Evolutionary conservation across 2,888 invertebrate species (phyloP).

Genomic region (Troilus luridus): DNA sequence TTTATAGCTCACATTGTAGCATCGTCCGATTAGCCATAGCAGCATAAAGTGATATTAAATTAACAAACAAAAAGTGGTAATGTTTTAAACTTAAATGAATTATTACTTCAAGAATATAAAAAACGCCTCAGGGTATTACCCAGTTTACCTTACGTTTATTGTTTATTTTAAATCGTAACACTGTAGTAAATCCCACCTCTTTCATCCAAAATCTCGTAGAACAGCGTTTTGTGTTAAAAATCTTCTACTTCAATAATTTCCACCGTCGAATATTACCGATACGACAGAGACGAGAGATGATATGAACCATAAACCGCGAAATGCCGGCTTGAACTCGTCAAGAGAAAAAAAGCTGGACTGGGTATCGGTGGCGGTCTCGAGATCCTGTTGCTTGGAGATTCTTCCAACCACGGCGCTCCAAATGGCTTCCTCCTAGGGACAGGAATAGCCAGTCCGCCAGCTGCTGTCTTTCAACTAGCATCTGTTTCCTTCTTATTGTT

Average conservation of each 20-base stretch:
- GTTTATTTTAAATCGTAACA: neutral
- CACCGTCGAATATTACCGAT: neutral
- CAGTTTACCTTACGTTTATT: neutral
- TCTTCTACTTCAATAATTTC: neutral
- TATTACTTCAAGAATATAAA: no score
- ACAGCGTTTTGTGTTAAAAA: neutral
- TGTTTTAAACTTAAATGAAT: no score
- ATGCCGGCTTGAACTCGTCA: neutral
- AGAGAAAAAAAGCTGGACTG: neutral
- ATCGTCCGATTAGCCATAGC: no score
- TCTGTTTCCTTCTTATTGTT: neutral
- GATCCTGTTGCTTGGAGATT: neutral
- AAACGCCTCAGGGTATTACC: no score
- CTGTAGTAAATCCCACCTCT: neutral
- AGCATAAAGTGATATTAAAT: no score
- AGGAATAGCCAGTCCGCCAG: neutral
- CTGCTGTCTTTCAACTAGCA: neutral
- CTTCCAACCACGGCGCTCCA: neutral
- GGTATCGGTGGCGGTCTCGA: neutral
- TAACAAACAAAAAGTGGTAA: no score
- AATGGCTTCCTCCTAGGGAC: slow-evolving; percentile 14
- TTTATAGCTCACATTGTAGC: no score
- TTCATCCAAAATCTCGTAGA: neutral
- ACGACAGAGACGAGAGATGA: neutral
- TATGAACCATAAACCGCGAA: slow-evolving; percentile 10